Evolutionary conservation across 1,140 invertebrate genomes (phyloP).

Genomic region (Pygmarrhopalites habei): DNA sequence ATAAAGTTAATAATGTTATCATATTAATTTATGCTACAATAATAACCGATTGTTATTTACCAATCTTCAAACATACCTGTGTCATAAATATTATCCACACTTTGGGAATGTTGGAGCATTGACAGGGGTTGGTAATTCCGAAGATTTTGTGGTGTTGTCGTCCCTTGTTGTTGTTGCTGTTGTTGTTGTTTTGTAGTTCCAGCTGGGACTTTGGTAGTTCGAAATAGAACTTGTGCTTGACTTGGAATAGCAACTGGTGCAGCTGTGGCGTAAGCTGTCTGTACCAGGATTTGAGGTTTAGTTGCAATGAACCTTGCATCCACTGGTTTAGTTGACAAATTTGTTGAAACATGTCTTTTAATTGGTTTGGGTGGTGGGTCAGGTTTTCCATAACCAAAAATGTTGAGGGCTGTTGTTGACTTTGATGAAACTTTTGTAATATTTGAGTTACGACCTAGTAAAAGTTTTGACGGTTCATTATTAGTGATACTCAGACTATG

Average conservation of each 20-base stretch:
- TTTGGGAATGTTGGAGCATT: constrained; percentile 37
- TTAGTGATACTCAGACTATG: background rate
- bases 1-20: no score
- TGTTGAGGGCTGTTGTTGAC: constrained; percentile 36
- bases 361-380: constrained; percentile 37
- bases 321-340: constrained; percentile 12
- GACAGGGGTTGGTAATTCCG: no score
- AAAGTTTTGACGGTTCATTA: background rate
- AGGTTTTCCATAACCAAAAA: constrained; percentile 6
- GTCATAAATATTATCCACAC: constrained; percentile 39
- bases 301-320: constrained; percentile 43
- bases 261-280: constrained; percentile 42
- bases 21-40: no score
- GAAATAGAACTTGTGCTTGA: constrained; percentile 39
- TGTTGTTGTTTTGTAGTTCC: background rate
- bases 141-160: no score
- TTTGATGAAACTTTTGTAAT: constrained; percentile 24
- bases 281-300: constrained; percentile 41
- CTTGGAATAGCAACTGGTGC: constrained; percentile 40
- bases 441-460: no score
- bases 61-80: no score
- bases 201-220: constrained; percentile 26
- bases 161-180: background rate
- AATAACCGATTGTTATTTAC: no score
- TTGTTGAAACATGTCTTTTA: constrained; percentile 1